Evolutionary conservation across 2,888 invertebrate species (phyloP).

Genomic region (Geophilus truncorum): DNA sequence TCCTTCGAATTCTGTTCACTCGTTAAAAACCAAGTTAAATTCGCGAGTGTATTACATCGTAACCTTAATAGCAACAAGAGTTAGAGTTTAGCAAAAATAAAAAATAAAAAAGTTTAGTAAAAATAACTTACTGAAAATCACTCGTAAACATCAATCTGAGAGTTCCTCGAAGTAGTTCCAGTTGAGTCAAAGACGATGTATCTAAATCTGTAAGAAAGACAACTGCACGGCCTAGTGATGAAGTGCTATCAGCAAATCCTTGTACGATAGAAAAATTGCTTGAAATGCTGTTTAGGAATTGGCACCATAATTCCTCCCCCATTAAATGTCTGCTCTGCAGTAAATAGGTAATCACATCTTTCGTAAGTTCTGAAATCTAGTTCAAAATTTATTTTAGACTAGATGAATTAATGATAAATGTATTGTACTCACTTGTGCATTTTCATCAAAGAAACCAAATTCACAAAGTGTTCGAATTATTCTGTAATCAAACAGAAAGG

Average conservation of each 20-base stretch:
- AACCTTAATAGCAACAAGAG: too few species aligned
- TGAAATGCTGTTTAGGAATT: not conserved
- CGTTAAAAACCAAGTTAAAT: slow-evolving; percentile 1
- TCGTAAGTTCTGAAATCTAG: not conserved
- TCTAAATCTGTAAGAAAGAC: not conserved
- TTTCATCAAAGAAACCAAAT: slow-evolving; percentile 6
- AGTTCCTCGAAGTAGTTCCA: not conserved
- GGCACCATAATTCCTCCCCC: not conserved
- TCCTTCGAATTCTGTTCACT: not conserved
- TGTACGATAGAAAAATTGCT: not conserved
- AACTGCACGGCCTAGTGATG: not conserved
- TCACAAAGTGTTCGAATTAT: not conserved
- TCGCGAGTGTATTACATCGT: not conserved
- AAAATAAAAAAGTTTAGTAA: not conserved
- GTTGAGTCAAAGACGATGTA: not conserved
- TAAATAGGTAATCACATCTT: not conserved
- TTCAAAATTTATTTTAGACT: too few species aligned
- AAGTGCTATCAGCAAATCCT: not conserved
- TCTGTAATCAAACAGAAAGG: not conserved
- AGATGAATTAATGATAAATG: too few species aligned
- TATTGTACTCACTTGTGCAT: not conserved
- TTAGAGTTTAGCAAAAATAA: not conserved
- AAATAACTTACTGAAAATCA: not conserved
- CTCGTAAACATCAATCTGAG: not conserved
- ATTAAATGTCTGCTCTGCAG: not conserved